phyloP scores from a whole-genome alignment of 2,888 invertebrate species.

The Aquatica leii region DNA sequence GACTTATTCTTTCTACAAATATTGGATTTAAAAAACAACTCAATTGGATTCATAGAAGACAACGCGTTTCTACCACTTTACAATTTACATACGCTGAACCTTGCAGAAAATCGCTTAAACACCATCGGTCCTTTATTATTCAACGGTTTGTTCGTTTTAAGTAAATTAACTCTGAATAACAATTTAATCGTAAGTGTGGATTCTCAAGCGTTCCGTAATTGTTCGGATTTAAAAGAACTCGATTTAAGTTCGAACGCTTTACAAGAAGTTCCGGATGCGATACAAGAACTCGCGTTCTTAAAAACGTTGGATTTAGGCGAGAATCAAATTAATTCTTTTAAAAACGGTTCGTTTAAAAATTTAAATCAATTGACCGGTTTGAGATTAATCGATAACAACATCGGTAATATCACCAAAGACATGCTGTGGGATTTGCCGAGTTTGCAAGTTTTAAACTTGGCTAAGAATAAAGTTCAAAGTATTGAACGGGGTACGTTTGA shows the following conservation, averaged over 20 bases:
- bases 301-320: slow-evolving; percentile 91
- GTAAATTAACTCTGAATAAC: slow-evolving; percentile 85
- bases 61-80: slow-evolving; percentile 87
- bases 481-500: slow-evolving; percentile 87
- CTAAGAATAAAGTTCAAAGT: slow-evolving; percentile 87
- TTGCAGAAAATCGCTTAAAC: slow-evolving; percentile 87
- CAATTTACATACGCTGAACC: slow-evolving; percentile 87
- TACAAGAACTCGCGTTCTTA: slow-evolving; percentile 81
- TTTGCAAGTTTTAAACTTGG: slow-evolving; percentile 85
- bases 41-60: slow-evolving; percentile 87
- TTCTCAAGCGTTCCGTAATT: slow-evolving; percentile 84
- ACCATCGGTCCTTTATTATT: slow-evolving; percentile 82
- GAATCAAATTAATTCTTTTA: slow-evolving; percentile 85
- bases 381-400: slow-evolving; percentile 88
- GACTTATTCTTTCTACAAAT: slow-evolving; percentile 88
- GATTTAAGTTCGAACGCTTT: slow-evolving; percentile 89
- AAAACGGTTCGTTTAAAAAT: slow-evolving; percentile 85
- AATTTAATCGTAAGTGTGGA: slow-evolving; percentile 84
- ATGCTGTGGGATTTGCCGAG: slow-evolving; percentile 89
- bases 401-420: slow-evolving; percentile 82
- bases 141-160: slow-evolving; percentile 83
- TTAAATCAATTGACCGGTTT: slow-evolving; percentile 87
- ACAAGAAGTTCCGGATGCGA: slow-evolving; percentile 80
- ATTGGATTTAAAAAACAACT: slow-evolving; percentile 84
- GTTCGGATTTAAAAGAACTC: slow-evolving; percentile 86